Evolutionary conservation across 2,888 invertebrate genomes (phyloP).

Genomic region (Mongoloraphidia duomilia): DNA sequence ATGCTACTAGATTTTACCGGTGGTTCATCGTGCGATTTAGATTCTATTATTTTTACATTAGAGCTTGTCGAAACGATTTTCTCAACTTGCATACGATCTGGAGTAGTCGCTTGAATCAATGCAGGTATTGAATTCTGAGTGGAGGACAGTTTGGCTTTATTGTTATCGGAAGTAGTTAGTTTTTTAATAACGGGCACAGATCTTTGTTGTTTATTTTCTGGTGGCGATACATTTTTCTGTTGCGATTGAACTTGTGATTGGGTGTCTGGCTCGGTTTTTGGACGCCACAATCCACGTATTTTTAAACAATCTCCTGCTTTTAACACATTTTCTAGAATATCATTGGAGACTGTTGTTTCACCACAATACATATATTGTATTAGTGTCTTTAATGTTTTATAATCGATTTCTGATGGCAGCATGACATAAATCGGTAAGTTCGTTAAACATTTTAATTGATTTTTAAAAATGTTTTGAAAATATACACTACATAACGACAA

Average conservation of each 20-base stretch:
- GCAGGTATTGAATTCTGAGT: no score
- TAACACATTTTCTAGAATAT: conserved; percentile 64
- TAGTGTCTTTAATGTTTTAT: conserved; percentile 63
- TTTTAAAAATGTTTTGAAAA: conserved; percentile 38
- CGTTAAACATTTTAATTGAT: conserved; percentile 20
- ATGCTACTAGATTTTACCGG: neutral
- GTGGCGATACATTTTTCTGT: conserved; percentile 23
- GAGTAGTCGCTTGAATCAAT: no score
- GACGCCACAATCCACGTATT: conserved; percentile 67
- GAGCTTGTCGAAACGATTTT: neutral
- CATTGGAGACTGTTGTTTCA: conserved; percentile 73
- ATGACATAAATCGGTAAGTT: conserved; percentile 45
- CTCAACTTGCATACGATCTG: neutral
- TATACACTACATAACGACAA: conserved; percentile 67
- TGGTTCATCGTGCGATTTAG: conserved; percentile 6
- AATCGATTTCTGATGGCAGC: conserved; percentile 66
- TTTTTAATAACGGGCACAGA: neutral
- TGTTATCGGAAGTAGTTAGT: neutral
- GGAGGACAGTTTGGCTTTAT: neutral
- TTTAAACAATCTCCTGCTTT: conserved; percentile 71
- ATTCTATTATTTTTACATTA: neutral
- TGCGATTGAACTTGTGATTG: conserved; percentile 16
- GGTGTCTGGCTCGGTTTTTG: conserved; percentile 37
- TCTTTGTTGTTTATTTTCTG: neutral
- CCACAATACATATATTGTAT: conserved; percentile 76